phyloP scores from a whole-genome alignment of 2,113 vertebrate genomes.

The Rhinogobius similis region DNA sequence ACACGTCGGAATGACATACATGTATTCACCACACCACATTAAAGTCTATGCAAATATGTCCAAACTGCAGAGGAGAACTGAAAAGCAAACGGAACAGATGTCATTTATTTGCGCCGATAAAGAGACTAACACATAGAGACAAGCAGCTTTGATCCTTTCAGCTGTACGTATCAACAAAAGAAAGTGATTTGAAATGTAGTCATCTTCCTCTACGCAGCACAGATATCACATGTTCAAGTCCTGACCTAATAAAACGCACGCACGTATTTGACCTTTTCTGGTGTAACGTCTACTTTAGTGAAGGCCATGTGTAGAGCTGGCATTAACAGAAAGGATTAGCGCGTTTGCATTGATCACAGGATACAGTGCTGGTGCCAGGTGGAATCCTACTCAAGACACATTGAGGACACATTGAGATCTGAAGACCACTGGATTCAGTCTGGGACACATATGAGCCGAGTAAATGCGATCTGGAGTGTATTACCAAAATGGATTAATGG shows the following conservation, averaged over 20 bases:
- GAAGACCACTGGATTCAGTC: background rate
- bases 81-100: background rate
- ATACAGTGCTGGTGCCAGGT: background rate
- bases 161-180: slow-evolving; percentile 12
- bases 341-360: slow-evolving; percentile 3
- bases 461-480: background rate
- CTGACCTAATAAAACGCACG: slow-evolving; percentile 22
- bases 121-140: background rate
- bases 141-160: slow-evolving; percentile 19
- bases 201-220: background rate
- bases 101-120: slow-evolving; percentile 1
- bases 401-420: slow-evolving; percentile 4
- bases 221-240: slow-evolving; percentile 3
- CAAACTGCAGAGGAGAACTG: background rate
- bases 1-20: slow-evolving; percentile 22
- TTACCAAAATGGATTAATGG: background rate
- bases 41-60: background rate
- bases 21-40: background rate
- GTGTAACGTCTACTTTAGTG: slow-evolving; percentile 60
- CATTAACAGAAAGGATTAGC: background rate
- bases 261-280: slow-evolving; percentile 66
- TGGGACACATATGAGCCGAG: background rate
- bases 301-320: background rate
- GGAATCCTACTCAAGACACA: background rate
- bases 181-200: background rate